Conservation (phyloP, 92 coral and sea anemone species). For the Bergia sp. region DNA sequence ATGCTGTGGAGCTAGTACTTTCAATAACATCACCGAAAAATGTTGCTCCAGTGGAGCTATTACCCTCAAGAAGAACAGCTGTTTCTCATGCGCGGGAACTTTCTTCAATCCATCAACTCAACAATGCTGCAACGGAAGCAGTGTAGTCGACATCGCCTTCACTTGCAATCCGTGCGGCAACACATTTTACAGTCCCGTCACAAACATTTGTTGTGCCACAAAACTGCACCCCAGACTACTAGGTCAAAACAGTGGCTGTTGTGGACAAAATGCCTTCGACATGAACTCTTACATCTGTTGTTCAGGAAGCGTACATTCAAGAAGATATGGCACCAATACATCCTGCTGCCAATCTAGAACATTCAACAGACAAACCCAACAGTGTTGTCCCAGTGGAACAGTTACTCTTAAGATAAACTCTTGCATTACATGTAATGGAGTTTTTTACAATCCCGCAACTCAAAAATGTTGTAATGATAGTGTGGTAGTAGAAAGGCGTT, state of each 20-base stretch:
- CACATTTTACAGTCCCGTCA: slow-evolving; percentile 26
- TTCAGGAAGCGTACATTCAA: background rate
- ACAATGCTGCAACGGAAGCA: slow-evolving; percentile 12
- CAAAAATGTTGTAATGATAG: slow-evolving; percentile 6
- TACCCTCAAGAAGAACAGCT: slow-evolving; percentile 4
- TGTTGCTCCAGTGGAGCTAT: slow-evolving; percentile 30
- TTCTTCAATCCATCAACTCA: slow-evolving; percentile 34
- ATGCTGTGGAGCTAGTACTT: slow-evolving; percentile 5
- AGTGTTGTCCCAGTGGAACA: slow-evolving; percentile 5
- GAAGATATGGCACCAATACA: slow-evolving; percentile 7
- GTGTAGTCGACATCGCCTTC: slow-evolving; percentile 1
- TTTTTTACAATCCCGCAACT: slow-evolving; percentile 2
- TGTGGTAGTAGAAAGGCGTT: background rate
- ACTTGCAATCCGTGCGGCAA: slow-evolving; percentile 25
- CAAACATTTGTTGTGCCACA: slow-evolving; percentile 22
- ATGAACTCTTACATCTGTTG: slow-evolving; percentile 32
- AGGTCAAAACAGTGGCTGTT: slow-evolving; percentile 33
- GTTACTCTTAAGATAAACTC: background rate
- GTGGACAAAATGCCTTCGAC: slow-evolving; percentile 17
- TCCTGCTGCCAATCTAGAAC: background rate
- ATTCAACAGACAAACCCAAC: slow-evolving; percentile 2
- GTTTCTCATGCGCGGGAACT: slow-evolving; percentile 40
- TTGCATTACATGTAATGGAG: slow-evolving; percentile 5
- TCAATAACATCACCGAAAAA: slow-evolving; percentile 10
- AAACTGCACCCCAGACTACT: background rate